Evolutionary conservation across 2,113 vertebrate species (phyloP).

Genomic region (Hemiscyllium ocellatum): DNA sequence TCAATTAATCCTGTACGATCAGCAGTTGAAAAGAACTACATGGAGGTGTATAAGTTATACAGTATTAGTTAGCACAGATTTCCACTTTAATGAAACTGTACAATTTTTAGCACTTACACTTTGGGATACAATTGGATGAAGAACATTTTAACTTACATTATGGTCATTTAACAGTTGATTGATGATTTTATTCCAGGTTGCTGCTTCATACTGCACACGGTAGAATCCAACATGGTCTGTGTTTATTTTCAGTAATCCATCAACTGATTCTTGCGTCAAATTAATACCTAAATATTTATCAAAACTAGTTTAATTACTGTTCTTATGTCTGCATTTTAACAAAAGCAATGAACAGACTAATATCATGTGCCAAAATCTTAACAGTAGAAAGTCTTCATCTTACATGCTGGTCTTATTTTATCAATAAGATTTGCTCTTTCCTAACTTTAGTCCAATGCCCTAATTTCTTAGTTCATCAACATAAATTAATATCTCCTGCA

Average conservation of each 20-base stretch:
- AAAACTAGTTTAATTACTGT: background rate
- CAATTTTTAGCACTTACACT: background rate
- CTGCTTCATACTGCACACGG: conserved; percentile 72
- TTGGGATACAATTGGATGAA: background rate
- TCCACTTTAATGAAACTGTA: background rate
- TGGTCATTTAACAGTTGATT: conserved; percentile 48
- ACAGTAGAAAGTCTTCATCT: background rate
- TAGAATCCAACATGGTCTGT: conserved; percentile 83
- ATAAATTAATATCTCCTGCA: background rate
- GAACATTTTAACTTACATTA: conserved; percentile 48
- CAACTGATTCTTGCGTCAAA: conserved; percentile 44
- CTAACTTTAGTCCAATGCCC: background rate
- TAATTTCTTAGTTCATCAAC: background rate
- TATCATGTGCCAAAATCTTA: background rate
- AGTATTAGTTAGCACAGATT: background rate
- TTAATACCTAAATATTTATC: conserved; percentile 51
- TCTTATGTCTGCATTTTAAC: background rate
- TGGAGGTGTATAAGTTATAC: background rate
- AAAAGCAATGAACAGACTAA: background rate
- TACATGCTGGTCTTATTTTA: background rate
- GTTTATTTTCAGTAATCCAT: conserved; percentile 69
- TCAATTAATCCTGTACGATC: conserved; percentile 66
- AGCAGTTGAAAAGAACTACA: conserved; percentile 59
- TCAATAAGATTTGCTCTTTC: background rate
- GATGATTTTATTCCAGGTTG: conserved; percentile 61